A percentile compares a stretch with the other conserved stretches of the same genome.
These are phyloP conservation scores for Neelides folsomi DNA, from an alignment of 2,888 invertebrate genomes.

Conservation along the genomic window DNA sequence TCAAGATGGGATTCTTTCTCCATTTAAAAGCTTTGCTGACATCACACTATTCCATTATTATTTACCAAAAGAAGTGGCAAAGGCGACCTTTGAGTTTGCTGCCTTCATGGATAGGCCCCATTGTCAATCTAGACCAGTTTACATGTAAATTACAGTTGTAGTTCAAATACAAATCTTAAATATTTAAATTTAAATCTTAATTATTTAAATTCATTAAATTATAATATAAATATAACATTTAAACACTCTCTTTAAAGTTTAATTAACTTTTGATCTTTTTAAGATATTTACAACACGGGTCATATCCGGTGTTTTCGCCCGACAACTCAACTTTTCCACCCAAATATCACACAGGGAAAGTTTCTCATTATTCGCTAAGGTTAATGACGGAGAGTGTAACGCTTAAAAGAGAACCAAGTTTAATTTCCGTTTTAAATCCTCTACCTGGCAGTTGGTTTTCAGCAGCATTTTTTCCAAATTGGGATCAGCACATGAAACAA, in stretches of 20 bases:
- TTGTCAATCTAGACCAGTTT: conserved; percentile 39
- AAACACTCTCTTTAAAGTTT: too few relatives aligned
- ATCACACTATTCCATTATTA: conserved; percentile 41
- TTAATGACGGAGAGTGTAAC: conserved; percentile 37
- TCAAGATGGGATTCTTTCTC: conserved; percentile 41
- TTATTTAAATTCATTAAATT: background rate
- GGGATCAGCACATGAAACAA: conserved; percentile 41
- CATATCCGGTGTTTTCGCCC: conserved; percentile 68
- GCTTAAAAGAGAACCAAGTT: conserved; percentile 36
- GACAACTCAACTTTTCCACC: conserved; percentile 65
- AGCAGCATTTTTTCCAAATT: conserved; percentile 47
- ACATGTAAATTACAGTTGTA: conserved; percentile 38
- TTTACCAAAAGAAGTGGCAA: conserved; percentile 40
- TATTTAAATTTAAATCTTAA: too few relatives aligned
- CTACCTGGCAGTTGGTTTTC: conserved; percentile 65
- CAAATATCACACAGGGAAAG: conserved; percentile 41
- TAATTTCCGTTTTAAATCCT: conserved; percentile 41
- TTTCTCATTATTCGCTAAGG: conserved; percentile 36
- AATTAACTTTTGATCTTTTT: conserved; percentile 32
- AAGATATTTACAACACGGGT: conserved; percentile 61
- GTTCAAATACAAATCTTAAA: too few relatives aligned
- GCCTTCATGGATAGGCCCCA: conserved; percentile 41
- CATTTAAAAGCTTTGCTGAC: conserved; percentile 41
- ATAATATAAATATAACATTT: conserved; percentile 1
- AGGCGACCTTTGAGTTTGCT: conserved; percentile 43